Conservation (phyloP, 1,140 invertebrate genomes). For the Magallana ariakensis region DNA sequence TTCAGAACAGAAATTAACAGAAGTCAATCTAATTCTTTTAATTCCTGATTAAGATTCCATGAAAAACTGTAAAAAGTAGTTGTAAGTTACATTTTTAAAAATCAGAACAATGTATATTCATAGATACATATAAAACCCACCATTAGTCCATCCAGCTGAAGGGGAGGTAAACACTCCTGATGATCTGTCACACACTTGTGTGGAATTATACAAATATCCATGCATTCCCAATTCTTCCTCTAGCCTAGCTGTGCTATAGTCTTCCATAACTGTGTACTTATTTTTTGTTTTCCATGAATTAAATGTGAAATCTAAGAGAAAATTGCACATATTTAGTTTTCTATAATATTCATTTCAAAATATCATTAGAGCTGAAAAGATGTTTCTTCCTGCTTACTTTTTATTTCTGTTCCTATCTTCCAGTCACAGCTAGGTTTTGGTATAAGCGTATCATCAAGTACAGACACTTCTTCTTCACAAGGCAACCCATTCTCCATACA, state of each 20-base stretch:
- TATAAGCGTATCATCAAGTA: constrained; percentile 34
- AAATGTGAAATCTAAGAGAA: constrained; percentile 14
- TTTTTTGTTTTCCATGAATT: constrained; percentile 35
- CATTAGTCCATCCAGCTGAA: constrained; percentile 26
- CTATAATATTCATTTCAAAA: too few relatives aligned
- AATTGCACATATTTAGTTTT: not conserved
- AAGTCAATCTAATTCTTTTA: too few relatives aligned
- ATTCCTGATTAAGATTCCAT: too few relatives aligned
- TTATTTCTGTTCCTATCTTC: not conserved
- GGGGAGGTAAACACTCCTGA: constrained; percentile 9
- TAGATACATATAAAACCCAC: not conserved
- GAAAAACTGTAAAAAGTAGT: too few relatives aligned
- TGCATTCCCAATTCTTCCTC: constrained; percentile 3
- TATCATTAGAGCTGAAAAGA: not conserved
- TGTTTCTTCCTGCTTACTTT: not conserved
- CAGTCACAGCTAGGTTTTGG: constrained; percentile 46
- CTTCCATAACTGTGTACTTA: not conserved
- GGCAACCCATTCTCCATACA: constrained; percentile 32
- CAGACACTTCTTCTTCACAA: constrained; percentile 35
- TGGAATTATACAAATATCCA: constrained; percentile 5
- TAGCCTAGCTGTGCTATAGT: constrained; percentile 8
- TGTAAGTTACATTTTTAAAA: too few relatives aligned
- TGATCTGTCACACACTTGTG: constrained; percentile 8
- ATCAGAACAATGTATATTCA: too few relatives aligned
- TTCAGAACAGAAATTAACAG: not conserved